A percentile compares a stretch with the other conserved stretches of the same genome.
Evolutionary conservation across 2,797 vertebrate species (phyloP).

Genomic region (Bradypus variegatus): DNA sequence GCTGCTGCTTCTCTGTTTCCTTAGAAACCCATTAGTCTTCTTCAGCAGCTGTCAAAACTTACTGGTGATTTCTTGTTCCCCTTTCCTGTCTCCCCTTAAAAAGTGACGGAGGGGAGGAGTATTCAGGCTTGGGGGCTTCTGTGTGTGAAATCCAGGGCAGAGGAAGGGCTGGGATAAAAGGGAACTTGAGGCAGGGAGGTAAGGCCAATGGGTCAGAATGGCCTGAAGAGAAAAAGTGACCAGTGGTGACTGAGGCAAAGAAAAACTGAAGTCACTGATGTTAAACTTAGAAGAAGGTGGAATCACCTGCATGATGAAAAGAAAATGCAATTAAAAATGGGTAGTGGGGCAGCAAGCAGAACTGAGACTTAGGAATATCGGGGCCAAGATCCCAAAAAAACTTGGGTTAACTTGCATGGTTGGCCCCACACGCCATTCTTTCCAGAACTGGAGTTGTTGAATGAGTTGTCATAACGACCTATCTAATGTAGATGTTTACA

Average conservation of each 20-base stretch:
- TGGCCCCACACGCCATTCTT: neutral
- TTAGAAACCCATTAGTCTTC: conserved; percentile 63
- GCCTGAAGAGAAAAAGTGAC: neutral
- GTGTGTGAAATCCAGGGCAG: neutral
- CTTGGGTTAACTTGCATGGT: neutral
- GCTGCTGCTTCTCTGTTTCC: conserved; percentile 58
- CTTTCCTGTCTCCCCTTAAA: conserved; percentile 2
- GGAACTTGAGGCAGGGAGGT: neutral
- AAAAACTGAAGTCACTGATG: neutral
- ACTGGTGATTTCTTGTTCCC: conserved; percentile 36
- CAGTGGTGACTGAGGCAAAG: neutral
- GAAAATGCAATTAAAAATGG: neutral
- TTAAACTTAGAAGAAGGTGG: neutral
- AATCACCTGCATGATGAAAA: neutral
- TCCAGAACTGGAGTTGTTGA: neutral
- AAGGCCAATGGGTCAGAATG: neutral
- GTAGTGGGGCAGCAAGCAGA: neutral
- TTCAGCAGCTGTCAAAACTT: conserved; percentile 56
- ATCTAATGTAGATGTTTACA: neutral
- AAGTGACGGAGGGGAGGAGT: neutral
- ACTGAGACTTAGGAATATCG: neutral
- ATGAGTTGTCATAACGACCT: neutral
- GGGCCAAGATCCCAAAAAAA: neutral
- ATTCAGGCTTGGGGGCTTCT: neutral
- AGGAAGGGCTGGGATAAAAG: neutral